Evolutionary conservation across 2,888 invertebrate genomes (phyloP).

Genomic region (Choristoneura rosaceana): DNA sequence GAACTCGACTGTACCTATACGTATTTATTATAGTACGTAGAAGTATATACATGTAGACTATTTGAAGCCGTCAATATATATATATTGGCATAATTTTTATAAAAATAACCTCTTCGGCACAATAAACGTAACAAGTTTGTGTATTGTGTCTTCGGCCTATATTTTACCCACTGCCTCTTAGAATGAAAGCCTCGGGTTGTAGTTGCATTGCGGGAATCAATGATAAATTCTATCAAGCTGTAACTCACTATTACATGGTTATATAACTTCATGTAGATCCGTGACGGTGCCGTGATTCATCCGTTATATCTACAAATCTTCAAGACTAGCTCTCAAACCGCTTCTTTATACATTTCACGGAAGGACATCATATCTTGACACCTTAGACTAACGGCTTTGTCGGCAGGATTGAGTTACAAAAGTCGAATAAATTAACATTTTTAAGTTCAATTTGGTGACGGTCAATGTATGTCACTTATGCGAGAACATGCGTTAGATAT

Average conservation of each 20-base stretch:
- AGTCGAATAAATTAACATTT: slow-evolving; percentile 28
- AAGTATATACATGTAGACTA: too few relatives aligned
- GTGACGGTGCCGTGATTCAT: not conserved
- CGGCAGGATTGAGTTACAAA: slow-evolving; percentile 22
- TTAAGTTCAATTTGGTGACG: not conserved
- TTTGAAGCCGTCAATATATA: too few relatives aligned
- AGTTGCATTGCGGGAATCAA: too few relatives aligned
- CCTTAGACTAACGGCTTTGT: slow-evolving; percentile 30
- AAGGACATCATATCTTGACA: slow-evolving; percentile 10
- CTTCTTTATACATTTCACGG: slow-evolving; percentile 2
- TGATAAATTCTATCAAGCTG: too few relatives aligned
- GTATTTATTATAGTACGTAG: too few relatives aligned
- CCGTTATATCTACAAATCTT: not conserved
- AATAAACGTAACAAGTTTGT: too few relatives aligned
- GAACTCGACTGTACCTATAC: too few relatives aligned
- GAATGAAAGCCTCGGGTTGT: too few relatives aligned
- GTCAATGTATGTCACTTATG: slow-evolving; percentile 10
- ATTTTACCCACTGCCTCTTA: too few relatives aligned
- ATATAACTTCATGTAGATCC: not conserved
- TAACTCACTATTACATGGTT: not conserved
- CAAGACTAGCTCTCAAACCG: not conserved
- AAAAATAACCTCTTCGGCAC: too few relatives aligned
- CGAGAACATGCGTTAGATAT: not conserved
- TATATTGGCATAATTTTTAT: too few relatives aligned
- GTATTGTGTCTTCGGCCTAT: too few relatives aligned